Evolutionary conservation across 2,888 invertebrate genomes (phyloP), one percentile per base, ranked within the genome.

Genomic region (Hemicrepidius hirtus): DNA sequence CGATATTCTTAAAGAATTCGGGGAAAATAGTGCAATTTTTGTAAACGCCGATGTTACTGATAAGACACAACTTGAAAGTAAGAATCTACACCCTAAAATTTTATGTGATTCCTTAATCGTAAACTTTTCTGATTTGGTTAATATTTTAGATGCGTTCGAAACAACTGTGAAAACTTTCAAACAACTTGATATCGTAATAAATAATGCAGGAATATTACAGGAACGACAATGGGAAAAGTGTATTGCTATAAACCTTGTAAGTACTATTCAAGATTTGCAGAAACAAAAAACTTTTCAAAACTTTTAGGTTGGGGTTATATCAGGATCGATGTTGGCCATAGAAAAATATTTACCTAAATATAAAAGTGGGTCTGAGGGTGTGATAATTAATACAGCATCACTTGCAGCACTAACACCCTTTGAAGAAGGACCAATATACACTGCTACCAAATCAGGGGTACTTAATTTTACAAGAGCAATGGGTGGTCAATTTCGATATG

Each of bases 21-120:
- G 93, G 41, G 88, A 91, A 76, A 91, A 91, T 81, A 90, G 90
- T 71, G 91, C 91, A 2, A 85, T 92, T 73, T 93, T 92, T 82
- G 91, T 92, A 78, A 90, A 90, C 71, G 92, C 92, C 78, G 93
- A 93, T 83, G 93, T 93, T 75, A 93, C 93, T 0, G 92, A 93
- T 83, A 91, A 91, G 80, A 90, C 90, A 16, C 92, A 93, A 83
- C 91, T 92, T 79, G 92, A 93, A 88, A 92, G 93, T 92, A 84
- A 83, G 81, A 77, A n/a, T n/a, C n/a, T n/a, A n/a, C n/a, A n/a
- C 7, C 24, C 24, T 24, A 7, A 46, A 46, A 46, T 46, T 46
- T 46, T n/a, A n/a, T n/a, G n/a, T n/a, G n/a, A n/a, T n/a, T n/a
- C n/a, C n/a, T n/a, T n/a, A n/a, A n/a, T n/a, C n/a, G n/a, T n/a